Percentiles rank a stretch among this genome's conserved stretches.
Conservation (phyloP, 2,797 vertebrate genomes). For the Galago senegalensis region DNA sequence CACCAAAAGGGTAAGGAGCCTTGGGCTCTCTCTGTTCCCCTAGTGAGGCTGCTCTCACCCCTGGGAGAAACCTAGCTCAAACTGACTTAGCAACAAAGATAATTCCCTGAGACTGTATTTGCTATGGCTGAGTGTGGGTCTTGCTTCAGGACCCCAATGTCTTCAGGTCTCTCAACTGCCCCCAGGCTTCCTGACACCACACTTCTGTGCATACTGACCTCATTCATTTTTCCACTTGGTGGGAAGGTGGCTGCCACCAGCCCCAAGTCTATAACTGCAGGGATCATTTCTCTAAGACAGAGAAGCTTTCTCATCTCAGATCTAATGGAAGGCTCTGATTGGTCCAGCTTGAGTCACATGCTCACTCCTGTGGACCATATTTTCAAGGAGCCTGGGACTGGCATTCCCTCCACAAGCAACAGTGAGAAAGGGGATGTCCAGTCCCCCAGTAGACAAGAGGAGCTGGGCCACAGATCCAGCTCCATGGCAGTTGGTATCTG, state of each 20-base stretch:
- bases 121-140: neutral
- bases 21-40: neutral
- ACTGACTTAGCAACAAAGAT: neutral
- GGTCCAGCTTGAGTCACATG: neutral
- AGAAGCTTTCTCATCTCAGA: neutral
- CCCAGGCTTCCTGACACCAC: neutral
- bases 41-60: neutral
- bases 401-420: neutral
- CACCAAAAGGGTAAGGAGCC: neutral
- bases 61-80: neutral
- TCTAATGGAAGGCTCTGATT: neutral
- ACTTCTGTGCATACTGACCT: neutral
- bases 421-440: neutral
- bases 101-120: neutral
- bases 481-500: rapidly evolving
- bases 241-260: neutral
- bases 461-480: neutral
- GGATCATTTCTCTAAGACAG: neutral
- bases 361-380: neutral
- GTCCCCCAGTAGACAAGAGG: neutral
- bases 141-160: neutral
- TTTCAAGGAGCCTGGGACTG: neutral
- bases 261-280: neutral
- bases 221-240: too few relatives aligned
- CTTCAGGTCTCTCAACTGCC: neutral